Percentiles rank a stretch among this genome's conserved stretches.
phyloP scores from a whole-genome alignment of 2,888 invertebrate genomes.

The Lacanobia oleracea region DNA sequence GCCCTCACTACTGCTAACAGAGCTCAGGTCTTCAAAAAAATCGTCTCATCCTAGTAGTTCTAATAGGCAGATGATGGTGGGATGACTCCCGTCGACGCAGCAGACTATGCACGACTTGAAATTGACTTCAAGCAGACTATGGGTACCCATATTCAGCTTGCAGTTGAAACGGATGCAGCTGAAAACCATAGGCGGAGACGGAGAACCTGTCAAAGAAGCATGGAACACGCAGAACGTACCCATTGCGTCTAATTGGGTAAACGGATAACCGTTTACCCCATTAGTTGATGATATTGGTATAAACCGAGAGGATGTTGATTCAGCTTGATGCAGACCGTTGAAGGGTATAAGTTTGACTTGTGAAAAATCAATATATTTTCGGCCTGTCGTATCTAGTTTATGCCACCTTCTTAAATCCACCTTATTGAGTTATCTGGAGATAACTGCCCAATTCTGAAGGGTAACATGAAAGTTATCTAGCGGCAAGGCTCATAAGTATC shows the following conservation, averaged over 20 bases:
- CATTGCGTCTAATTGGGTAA: neutral
- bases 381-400: slow-evolving; percentile 5
- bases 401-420: neutral
- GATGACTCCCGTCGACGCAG: no score
- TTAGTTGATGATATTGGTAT: no score
- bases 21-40: neutral
- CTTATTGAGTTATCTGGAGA: slow-evolving; percentile 15
- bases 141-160: neutral
- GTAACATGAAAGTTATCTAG: slow-evolving; percentile 35
- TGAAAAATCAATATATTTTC: neutral
- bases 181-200: neutral
- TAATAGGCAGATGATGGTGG: no score
- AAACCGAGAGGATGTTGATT: neutral
- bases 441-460: slow-evolving; percentile 34
- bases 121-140: no score
- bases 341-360: neutral
- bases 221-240: neutral
- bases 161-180: neutral
- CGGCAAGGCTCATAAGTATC: slow-evolving; percentile 5
- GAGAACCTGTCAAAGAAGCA: neutral
- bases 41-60: no score
- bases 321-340: neutral
- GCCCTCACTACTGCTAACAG: neutral
- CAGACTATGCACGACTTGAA: no score
- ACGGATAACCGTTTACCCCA: neutral